These are phyloP conservation scores for Drosophila funebris DNA, from an alignment of 1,140 invertebrate species.

Conservation along the genomic window DNA sequence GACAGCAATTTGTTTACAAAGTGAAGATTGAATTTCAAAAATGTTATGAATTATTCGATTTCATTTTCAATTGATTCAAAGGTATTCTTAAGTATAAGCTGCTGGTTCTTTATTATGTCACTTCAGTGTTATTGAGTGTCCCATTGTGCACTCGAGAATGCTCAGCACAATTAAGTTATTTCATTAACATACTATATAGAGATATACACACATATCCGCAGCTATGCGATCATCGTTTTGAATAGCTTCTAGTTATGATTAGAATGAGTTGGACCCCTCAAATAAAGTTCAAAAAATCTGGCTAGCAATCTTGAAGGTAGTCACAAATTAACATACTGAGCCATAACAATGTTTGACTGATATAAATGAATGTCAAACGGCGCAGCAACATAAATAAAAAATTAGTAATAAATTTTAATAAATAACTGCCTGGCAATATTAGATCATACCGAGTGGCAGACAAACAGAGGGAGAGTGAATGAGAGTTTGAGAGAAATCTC, in stretches of 20 bases:
- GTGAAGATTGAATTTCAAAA: slow-evolving; percentile 2
- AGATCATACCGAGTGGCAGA: slow-evolving; percentile 58
- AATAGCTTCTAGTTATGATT: slow-evolving; percentile 9
- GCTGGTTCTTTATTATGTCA: slow-evolving; percentile 12
- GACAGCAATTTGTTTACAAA: background rate
- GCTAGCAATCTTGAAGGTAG: slow-evolving; percentile 29
- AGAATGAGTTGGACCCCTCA: background rate
- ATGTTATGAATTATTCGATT: background rate
- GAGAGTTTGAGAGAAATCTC: slow-evolving; percentile 49
- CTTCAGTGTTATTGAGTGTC: slow-evolving; percentile 6
- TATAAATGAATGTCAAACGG: slow-evolving; percentile 78
- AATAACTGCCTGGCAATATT: slow-evolving; percentile 77
- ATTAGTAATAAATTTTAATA: slow-evolving; percentile 81
- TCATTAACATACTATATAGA: slow-evolving; percentile 22
- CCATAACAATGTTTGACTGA: slow-evolving; percentile 61
- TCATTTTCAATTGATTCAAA: background rate
- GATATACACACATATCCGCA: background rate
- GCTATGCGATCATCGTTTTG: slow-evolving; percentile 43
- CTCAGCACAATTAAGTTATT: slow-evolving; percentile 30
- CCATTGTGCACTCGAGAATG: slow-evolving; percentile 17
- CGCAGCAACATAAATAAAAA: slow-evolving; percentile 69
- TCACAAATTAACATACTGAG: slow-evolving; percentile 34
- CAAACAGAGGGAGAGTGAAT: background rate
- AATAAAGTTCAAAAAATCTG: slow-evolving; percentile 26
- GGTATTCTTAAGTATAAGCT: background rate